Percentiles rank a stretch among this genome's conserved stretches.
These are phyloP conservation scores for Laupala kohalensis DNA, from an alignment of 1,140 invertebrate genomes.

Conservation along the genomic window DNA sequence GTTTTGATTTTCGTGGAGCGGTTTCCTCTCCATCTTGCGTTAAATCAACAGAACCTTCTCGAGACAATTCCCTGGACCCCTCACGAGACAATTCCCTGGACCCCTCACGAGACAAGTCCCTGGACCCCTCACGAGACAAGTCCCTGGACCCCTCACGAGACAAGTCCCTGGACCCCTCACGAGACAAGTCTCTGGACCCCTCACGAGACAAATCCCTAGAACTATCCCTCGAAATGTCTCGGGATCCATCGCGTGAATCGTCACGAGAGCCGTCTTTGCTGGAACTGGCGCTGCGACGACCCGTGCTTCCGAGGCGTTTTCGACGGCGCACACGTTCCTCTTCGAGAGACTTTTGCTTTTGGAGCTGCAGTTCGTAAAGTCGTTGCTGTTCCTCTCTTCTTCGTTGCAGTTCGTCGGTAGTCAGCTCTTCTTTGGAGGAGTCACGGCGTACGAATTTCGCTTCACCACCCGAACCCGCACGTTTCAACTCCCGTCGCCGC, in stretches of 20 bases:
- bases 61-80: too few species aligned
- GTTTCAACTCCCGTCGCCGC: neutral
- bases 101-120: too few species aligned
- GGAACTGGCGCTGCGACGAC: neutral
- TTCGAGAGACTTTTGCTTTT: neutral
- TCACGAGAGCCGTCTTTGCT: neutral
- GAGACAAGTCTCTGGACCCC: too few species aligned
- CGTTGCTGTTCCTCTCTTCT: neutral
- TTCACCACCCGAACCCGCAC: too few species aligned
- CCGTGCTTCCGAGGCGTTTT: too few species aligned
- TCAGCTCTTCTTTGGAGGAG: neutral
- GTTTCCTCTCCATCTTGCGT: too few species aligned
- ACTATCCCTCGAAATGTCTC: too few species aligned
- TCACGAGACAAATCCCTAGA: too few species aligned
- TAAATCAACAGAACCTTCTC: too few species aligned
- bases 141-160: neutral
- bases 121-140: neutral
- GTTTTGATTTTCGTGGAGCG: too few species aligned
- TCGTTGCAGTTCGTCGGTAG: neutral
- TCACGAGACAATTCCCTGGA: too few species aligned
- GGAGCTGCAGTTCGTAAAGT: neutral
- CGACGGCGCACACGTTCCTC: neutral
- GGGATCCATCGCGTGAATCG: neutral
- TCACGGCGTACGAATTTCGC: neutral
- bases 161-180: too few species aligned